A percentile compares a stretch with the other conserved stretches of the same genome.
phyloP scores from a whole-genome alignment of 2,113 vertebrate species.

The Heterotis niloticus region DNA sequence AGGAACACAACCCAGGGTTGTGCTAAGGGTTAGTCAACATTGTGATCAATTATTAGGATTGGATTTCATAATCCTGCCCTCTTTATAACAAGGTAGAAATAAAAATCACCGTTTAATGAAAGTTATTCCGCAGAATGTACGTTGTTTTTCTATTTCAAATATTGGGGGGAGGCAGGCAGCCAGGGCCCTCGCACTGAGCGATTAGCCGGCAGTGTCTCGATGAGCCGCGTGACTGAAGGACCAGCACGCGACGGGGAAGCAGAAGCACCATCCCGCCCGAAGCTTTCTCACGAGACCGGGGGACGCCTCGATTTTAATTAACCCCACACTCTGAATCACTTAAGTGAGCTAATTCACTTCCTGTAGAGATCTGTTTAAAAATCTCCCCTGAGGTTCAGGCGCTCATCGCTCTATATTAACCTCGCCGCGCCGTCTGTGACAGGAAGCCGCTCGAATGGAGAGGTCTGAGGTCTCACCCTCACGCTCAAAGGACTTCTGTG shows the following conservation, averaged over 20 bases:
- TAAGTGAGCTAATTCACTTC: background rate
- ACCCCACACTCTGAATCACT: conserved; percentile 8
- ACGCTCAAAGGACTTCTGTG: too few relatives aligned
- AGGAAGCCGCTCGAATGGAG: background rate
- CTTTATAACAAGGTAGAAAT: too few relatives aligned
- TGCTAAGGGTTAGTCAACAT: too few relatives aligned
- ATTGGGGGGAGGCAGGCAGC: too few relatives aligned
- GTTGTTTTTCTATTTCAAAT: too few relatives aligned
- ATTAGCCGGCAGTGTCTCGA: background rate
- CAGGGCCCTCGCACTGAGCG: background rate
- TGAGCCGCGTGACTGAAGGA: background rate
- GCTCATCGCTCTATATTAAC: background rate
- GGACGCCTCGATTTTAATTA: background rate
- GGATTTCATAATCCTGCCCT: too few relatives aligned
- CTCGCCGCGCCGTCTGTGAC: background rate
- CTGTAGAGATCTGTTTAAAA: background rate
- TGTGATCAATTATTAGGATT: too few relatives aligned
- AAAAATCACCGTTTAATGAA: too few relatives aligned
- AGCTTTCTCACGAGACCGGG: background rate
- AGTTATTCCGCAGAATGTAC: too few relatives aligned
- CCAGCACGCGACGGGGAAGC: background rate
- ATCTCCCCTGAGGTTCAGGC: background rate
- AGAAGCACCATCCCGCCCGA: background rate
- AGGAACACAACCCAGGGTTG: too few relatives aligned
- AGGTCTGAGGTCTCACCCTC: too few relatives aligned